Evolutionary conservation across 2,888 invertebrate genomes (phyloP).

Genomic region (Holacanthella duospinosa): DNA sequence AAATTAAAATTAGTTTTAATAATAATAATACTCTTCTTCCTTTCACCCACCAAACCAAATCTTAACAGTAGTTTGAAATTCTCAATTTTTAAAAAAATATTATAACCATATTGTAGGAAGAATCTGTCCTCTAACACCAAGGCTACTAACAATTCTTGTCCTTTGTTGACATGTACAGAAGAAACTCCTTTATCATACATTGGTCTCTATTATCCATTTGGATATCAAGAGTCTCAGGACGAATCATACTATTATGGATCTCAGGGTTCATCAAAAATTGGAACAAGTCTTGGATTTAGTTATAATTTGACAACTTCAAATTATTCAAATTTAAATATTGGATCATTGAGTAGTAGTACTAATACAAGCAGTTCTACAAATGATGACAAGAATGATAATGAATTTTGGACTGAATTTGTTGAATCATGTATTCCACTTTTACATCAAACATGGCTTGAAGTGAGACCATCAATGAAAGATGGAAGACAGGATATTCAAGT

Average conservation of each 20-base stretch:
- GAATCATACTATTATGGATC: neutral
- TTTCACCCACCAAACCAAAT: too few species aligned
- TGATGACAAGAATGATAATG: neutral
- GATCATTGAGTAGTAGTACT: neutral
- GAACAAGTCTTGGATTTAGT: neutral
- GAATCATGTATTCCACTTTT: slow-evolving; percentile 62
- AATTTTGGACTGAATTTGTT: slow-evolving; percentile 52
- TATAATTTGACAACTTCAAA: neutral
- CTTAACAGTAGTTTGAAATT: too few species aligned
- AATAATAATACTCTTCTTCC: too few species aligned
- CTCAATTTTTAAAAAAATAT: too few species aligned
- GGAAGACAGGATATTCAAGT: neutral
- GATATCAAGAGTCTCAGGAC: slow-evolving; percentile 6
- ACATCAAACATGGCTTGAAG: slow-evolving; percentile 75
- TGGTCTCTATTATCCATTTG: slow-evolving; percentile 8
- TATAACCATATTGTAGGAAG: too few species aligned
- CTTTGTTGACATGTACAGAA: neutral
- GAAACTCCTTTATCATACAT: neutral
- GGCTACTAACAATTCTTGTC: neutral
- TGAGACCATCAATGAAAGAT: slow-evolving; percentile 46
- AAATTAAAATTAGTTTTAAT: too few species aligned
- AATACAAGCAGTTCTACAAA: neutral
- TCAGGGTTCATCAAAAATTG: neutral
- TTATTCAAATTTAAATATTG: too few species aligned
- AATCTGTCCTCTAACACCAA: neutral